Evolutionary conservation across 2,797 vertebrate species (phyloP), one percentile per base, ranked within the genome.

Genomic region (Diglossa cyanea): DNA sequence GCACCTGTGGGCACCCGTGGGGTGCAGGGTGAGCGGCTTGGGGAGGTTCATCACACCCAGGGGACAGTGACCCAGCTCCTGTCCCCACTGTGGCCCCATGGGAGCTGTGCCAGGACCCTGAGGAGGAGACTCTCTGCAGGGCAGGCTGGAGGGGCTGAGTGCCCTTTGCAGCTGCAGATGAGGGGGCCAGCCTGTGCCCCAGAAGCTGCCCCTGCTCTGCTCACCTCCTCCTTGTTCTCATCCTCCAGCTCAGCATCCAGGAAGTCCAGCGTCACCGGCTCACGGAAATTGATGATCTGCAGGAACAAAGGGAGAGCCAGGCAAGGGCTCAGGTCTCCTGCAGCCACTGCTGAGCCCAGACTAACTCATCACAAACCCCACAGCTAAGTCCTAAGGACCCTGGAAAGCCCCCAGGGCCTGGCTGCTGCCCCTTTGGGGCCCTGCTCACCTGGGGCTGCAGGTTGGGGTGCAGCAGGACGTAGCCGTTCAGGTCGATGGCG

Each of bases 231-330:
- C 96, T 99, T 99, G 97, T 98, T 99, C 90, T 94, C 98, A 37
- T 99, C 99, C 95, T 99, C 98, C 92, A 99, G 97, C 97, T 99
- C 99, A 45, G 99, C 99, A 33, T 99, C 99, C 95, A 99, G 97
- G 94, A 99, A 99, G 95, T 99, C 99, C 95, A 99, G 96, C 1
- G 99, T 99, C 94, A 99, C 99, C 0, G 99, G 98, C 95, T 99
- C 99, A 54, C 98, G 98, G 97, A 99, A 99, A 97, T 98, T 99
- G 97, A 99, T 98, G 97, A 98, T 99, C 99, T 99, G 96, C 70
- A 95, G 76, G 68, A 37, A 88, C 23, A 91, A 90, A 93, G 78
- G 63, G 83, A 95, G 71, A 50, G 63, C 31, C 6, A 11, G 42
- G 40, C 44, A 50, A 85, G 58, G 83, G 57, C 48, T 88, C 48